Evolutionary conservation across 2,797 vertebrate genomes (phyloP).

Genomic region (Macrochelys suwanniensis): DNA sequence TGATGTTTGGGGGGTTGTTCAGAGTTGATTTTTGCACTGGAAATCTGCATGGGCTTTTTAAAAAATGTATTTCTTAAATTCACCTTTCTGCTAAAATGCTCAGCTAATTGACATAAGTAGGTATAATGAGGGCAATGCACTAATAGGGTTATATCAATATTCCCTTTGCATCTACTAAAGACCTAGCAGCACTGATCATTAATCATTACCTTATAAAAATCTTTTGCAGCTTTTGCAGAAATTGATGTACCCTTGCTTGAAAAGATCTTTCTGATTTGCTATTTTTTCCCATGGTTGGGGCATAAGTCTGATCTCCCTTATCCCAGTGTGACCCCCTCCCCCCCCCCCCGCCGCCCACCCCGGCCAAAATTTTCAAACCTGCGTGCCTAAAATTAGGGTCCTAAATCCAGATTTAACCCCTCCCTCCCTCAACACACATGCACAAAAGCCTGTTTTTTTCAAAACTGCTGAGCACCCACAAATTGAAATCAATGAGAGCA

Average conservation of each 20-base stretch:
- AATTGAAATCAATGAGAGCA: neutral
- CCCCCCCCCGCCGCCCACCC: neutral
- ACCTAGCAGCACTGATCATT: slow-evolving; percentile 67
- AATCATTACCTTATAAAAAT: slow-evolving; percentile 74
- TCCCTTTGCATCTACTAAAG: slow-evolving; percentile 70
- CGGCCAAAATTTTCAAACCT: neutral
- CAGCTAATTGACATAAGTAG: slow-evolving; percentile 79
- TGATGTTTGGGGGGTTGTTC: slow-evolving; percentile 71
- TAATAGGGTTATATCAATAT: slow-evolving; percentile 80
- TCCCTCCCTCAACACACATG: neutral
- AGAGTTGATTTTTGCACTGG: slow-evolving; percentile 72
- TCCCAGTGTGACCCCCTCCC: neutral
- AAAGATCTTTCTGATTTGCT: slow-evolving; percentile 52
- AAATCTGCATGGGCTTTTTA: slow-evolving; percentile 63
- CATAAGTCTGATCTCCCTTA: slow-evolving; percentile 11
- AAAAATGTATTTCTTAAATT: slow-evolving; percentile 60
- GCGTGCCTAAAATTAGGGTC: neutral
- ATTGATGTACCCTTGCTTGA: slow-evolving; percentile 49
- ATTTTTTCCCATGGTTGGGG: slow-evolving; percentile 49
- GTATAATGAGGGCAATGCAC: slow-evolving; percentile 74
- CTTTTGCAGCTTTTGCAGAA: slow-evolving; percentile 46
- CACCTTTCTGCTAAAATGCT: slow-evolving; percentile 78
- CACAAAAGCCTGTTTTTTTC: neutral
- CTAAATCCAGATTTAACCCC: neutral
- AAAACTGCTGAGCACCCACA: neutral